A percentile compares a stretch with the other conserved stretches of the same genome.
These are phyloP conservation scores for Sarcophaga peregrina DNA, from an alignment of 1,140 invertebrate genomes.

Conservation along the genomic window DNA sequence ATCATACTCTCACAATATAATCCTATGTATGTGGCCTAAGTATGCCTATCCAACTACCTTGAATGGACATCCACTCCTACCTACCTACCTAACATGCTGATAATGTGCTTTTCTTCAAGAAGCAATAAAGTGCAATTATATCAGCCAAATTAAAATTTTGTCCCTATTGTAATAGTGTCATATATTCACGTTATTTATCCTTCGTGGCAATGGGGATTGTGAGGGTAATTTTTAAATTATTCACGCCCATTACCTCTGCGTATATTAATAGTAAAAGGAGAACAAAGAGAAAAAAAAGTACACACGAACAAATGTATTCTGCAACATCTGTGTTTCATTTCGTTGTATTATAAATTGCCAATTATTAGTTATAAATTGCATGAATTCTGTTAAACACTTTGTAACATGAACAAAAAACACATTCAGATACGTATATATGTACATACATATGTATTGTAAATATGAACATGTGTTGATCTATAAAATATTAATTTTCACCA, in stretches of 20 bases:
- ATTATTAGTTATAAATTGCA: slow-evolving; percentile 11
- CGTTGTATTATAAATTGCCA: slow-evolving; percentile 6
- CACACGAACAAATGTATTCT: not conserved
- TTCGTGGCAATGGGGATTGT: not conserved
- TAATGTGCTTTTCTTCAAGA: too few species aligned
- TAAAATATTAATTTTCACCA: too few species aligned
- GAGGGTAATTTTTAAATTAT: slow-evolving; percentile 8
- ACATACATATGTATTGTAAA: not conserved
- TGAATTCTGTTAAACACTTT: not conserved
- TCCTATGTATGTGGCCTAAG: too few species aligned
- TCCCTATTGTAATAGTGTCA: too few species aligned
- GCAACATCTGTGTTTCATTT: slow-evolving; percentile 9
- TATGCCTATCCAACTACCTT: too few species aligned
- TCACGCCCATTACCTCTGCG: not conserved
- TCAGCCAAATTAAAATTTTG: too few species aligned
- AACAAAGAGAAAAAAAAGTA: not conserved
- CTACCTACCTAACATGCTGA: too few species aligned
- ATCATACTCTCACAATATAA: too few species aligned
- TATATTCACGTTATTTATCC: too few species aligned
- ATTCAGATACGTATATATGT: not conserved
- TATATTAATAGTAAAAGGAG: not conserved
- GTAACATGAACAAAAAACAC: not conserved
- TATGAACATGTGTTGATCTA: not conserved
- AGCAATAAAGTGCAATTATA: too few species aligned
- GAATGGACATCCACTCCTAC: too few species aligned